These are phyloP conservation scores for Cyrtodaria siliqua DNA, from an alignment of 2,888 invertebrate genomes.

Conservation along the genomic window DNA sequence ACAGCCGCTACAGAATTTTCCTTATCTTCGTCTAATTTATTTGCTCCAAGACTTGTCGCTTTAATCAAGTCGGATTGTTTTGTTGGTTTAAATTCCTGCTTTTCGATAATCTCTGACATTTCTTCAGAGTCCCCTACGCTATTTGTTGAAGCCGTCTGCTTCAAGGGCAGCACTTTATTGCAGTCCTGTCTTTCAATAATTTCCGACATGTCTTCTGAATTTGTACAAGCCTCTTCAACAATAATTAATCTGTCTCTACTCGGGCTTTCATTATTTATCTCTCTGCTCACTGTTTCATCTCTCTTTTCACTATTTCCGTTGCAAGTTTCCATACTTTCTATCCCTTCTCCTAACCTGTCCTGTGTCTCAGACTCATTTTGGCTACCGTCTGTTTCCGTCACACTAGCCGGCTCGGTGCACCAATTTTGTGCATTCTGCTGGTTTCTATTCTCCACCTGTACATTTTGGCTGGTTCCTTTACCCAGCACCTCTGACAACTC, in stretches of 20 bases:
- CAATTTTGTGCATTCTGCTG: constrained; percentile 16
- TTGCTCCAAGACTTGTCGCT: neutral
- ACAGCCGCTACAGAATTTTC: neutral
- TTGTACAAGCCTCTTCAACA: neutral
- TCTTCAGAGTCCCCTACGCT: constrained; percentile 18
- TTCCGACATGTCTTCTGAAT: constrained; percentile 14
- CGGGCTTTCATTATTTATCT: neutral
- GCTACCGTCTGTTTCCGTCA: neutral
- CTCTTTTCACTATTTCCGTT: neutral
- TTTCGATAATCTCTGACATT: constrained; percentile 47
- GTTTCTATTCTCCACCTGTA: constrained; percentile 11
- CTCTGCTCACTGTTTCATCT: neutral
- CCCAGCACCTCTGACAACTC: constrained; percentile 44
- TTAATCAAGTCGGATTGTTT: neutral
- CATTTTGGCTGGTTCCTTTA: constrained; percentile 36
- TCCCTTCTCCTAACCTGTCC: neutral
- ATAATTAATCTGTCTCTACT: neutral
- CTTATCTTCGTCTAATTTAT: constrained; percentile 4
- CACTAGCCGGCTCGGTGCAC: constrained; percentile 4
- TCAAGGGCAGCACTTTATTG: neutral
- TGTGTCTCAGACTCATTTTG: neutral
- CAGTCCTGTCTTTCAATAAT: constrained; percentile 14
- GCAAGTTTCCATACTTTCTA: neutral
- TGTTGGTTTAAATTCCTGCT: neutral
- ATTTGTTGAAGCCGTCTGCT: neutral